Percentiles rank a stretch among this genome's conserved stretches.
Evolutionary conservation across 2,113 vertebrate genomes (phyloP).

Genomic region (Heterotilapia buettikoferi): DNA sequence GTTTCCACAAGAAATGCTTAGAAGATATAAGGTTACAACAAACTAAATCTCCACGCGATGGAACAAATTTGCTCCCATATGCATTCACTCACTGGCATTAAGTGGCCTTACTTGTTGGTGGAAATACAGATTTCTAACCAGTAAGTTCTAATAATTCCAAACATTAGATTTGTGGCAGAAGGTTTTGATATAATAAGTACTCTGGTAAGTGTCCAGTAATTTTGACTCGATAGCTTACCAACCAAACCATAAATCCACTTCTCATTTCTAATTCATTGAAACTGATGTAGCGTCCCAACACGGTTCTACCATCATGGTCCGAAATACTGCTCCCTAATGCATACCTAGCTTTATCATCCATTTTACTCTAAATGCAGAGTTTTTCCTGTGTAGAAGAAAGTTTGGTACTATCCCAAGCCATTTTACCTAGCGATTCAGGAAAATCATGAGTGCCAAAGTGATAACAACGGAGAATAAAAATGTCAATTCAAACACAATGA

Average conservation of each 20-base stretch:
- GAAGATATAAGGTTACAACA: slow-evolving; percentile 59
- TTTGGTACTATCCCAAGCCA: not conserved
- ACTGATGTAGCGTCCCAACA: not conserved
- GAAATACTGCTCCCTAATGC: not conserved
- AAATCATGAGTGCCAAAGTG: not conserved
- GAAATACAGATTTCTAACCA: slow-evolving; percentile 23
- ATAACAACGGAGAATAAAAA: not conserved
- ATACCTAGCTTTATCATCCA: not conserved
- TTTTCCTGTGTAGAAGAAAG: not conserved
- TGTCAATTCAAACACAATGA: not conserved
- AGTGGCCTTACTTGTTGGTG: slow-evolving; percentile 15
- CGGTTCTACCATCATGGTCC: not conserved
- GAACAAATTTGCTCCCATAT: slow-evolving; percentile 57
- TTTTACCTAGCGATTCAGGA: accelerated
- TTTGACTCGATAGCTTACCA: not conserved
- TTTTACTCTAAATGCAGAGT: not conserved
- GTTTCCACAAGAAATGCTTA: slow-evolving; percentile 29
- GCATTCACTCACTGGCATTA: slow-evolving; percentile 59
- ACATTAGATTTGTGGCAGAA: slow-evolving; percentile 39
- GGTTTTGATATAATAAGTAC: slow-evolving; percentile 7
- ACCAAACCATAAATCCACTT: not conserved
- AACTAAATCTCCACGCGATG: slow-evolving; percentile 52
- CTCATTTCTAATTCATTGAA: not conserved
- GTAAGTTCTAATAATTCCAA: slow-evolving; percentile 28
- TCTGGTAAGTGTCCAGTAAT: not conserved